Conservation (phyloP, 2,797 vertebrate species). For the Pangasius larnaudii region DNA sequence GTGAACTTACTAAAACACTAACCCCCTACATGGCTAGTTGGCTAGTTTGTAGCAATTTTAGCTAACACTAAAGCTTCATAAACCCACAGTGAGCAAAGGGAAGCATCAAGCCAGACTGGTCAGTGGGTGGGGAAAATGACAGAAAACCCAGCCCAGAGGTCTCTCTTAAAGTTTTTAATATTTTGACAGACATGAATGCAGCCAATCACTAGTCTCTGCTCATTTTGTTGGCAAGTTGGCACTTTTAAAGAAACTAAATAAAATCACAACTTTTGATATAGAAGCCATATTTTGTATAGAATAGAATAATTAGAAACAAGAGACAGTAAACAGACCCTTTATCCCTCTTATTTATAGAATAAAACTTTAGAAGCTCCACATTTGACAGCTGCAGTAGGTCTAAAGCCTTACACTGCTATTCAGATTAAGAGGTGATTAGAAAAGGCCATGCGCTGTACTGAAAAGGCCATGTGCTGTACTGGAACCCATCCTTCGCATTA, state of each 20-base stretch:
- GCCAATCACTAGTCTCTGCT: no score
- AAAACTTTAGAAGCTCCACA: background rate
- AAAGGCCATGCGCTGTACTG: background rate
- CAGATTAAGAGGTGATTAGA: conserved; percentile 33
- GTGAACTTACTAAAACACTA: background rate
- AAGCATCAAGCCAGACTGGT: background rate
- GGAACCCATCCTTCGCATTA: conserved; percentile 24
- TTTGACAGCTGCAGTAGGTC: conserved; percentile 17
- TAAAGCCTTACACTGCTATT: conserved; percentile 22
- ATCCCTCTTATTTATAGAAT: background rate
- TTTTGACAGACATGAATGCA: background rate
- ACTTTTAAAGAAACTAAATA: background rate
- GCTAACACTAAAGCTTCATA: background rate
- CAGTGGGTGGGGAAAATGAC: background rate
- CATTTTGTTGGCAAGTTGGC: background rate
- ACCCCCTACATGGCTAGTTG: background rate
- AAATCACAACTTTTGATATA: background rate
- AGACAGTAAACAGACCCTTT: background rate
- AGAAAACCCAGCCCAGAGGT: background rate
- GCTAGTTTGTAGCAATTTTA: background rate
- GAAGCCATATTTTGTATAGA: background rate
- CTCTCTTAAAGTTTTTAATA: background rate
- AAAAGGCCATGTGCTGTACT: conserved; percentile 25
- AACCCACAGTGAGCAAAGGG: background rate
- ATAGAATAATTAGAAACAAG: background rate